These are phyloP conservation scores for Choreutis nemorana DNA, from an alignment of 2,888 invertebrate genomes.

Conservation along the genomic window DNA sequence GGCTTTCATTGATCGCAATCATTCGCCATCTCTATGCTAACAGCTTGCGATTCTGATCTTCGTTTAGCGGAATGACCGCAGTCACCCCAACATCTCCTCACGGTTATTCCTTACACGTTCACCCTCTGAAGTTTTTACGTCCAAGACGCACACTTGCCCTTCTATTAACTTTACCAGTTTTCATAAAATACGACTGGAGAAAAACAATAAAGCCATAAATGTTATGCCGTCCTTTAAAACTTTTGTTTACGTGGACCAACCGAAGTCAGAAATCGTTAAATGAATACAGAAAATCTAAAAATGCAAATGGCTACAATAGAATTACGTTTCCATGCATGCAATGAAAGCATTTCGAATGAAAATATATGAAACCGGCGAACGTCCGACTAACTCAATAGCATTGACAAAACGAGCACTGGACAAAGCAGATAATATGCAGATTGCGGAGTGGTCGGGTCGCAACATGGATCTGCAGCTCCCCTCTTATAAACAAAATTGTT, in stretches of 20 bases:
- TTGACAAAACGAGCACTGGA: constrained; percentile 19
- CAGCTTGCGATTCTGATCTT: constrained; percentile 66
- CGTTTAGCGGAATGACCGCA: constrained; percentile 67
- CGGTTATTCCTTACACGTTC: constrained; percentile 64
- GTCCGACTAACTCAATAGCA: constrained; percentile 21
- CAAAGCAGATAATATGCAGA: constrained; percentile 21
- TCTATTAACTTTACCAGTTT: constrained; percentile 28
- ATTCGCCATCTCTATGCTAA: constrained; percentile 67
- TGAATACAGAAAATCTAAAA: constrained; percentile 8
- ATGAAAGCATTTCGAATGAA: constrained; percentile 22
- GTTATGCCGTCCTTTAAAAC: no score
- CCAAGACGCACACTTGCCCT: constrained; percentile 39
- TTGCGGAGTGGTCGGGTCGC: no score
- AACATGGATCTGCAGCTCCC: no score
- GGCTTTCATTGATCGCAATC: constrained; percentile 62
- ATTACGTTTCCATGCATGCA: constrained; percentile 16
- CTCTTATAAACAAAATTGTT: no score
- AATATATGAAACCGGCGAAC: constrained; percentile 20
- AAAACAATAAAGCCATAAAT: no score
- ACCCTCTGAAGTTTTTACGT: constrained; percentile 58
- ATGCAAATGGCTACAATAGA: constrained; percentile 19
- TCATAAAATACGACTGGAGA: constrained; percentile 1
- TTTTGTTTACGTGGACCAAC: no score
- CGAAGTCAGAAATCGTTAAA: not conserved
- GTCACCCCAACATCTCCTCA: constrained; percentile 54